These are phyloP conservation scores for Penelope pileata DNA, from an alignment of 2,113 vertebrate species.

Conservation along the genomic window DNA sequence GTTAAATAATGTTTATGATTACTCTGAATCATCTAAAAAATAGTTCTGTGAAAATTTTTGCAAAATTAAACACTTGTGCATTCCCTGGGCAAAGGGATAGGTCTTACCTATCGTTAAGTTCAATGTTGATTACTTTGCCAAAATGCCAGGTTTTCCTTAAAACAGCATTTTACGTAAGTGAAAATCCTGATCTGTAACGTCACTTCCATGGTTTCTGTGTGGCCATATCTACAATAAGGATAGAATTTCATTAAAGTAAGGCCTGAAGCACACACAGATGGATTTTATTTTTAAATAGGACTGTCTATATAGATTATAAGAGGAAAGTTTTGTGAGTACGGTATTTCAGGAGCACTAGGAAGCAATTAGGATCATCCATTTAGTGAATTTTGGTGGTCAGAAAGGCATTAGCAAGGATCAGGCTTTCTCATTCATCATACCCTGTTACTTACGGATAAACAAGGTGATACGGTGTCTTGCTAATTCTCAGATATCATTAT, in stretches of 20 bases:
- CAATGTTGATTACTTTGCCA: neutral
- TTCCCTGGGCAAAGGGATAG: neutral
- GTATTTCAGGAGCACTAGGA: slow-evolving; percentile 32
- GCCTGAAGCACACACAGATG: slow-evolving; percentile 20
- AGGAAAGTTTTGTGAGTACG: slow-evolving; percentile 15
- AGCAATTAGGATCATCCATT: slow-evolving; percentile 48
- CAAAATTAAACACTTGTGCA: neutral
- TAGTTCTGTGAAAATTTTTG: neutral
- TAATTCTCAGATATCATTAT: slow-evolving; percentile 30
- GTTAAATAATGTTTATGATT: neutral
- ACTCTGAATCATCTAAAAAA: neutral
- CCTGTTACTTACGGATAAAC: slow-evolving; percentile 5
- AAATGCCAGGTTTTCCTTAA: slow-evolving; percentile 3
- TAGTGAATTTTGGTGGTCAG: slow-evolving; percentile 46
- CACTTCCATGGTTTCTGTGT: neutral
- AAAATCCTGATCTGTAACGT: neutral
- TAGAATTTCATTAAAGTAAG: slow-evolving; percentile 33
- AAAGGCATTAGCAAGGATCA: slow-evolving; percentile 35
- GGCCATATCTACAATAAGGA: neutral
- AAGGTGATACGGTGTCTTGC: neutral
- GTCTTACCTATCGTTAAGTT: neutral
- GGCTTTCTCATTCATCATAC: slow-evolving; percentile 42
- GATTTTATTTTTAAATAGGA: slow-evolving; percentile 41
- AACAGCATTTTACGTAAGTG: neutral
- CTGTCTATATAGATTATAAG: slow-evolving; percentile 12